A percentile compares a stretch with the other conserved stretches of the same genome.
phyloP scores from a whole-genome alignment of 2,797 vertebrate genomes.

The Rhinella marina region DNA sequence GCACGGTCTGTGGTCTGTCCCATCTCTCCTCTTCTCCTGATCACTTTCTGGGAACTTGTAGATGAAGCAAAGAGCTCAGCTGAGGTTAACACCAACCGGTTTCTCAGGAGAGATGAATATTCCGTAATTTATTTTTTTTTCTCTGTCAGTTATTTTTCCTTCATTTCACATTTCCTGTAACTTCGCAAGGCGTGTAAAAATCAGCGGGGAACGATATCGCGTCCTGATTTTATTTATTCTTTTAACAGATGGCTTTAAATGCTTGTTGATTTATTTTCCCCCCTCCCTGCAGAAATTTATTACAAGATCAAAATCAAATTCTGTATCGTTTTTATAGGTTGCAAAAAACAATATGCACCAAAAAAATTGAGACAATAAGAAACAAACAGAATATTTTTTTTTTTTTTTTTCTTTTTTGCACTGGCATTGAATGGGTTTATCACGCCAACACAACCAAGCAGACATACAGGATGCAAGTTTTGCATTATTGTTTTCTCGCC shows the following conservation, averaged over 20 bases:
- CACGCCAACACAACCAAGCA: background rate
- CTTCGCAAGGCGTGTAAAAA: conserved; percentile 17
- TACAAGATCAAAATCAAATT: background rate
- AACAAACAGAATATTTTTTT: background rate
- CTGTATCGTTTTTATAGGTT: background rate
- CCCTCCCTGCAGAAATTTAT: conserved; percentile 28
- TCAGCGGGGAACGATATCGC: conserved; percentile 19
- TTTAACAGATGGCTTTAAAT: conserved; percentile 48
- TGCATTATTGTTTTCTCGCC: conserved; percentile 55
- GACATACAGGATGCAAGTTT: conserved; percentile 22
- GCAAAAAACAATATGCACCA: background rate
- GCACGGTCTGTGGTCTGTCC: background rate
- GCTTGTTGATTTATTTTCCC: conserved; percentile 31
- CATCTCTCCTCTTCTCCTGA: background rate
- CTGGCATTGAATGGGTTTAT: conserved; percentile 38
- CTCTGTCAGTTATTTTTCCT: conserved; percentile 3
- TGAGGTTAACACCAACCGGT: background rate
- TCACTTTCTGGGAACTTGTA: conserved; percentile 2
- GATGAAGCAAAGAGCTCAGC: background rate
- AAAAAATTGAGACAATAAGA: background rate
- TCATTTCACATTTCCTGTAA: conserved; percentile 19
- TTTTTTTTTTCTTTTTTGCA: background rate
- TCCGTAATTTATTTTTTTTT: background rate
- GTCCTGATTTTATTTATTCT: conserved; percentile 36
- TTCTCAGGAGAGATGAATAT: conserved; percentile 7